Evolutionary conservation across 2,888 invertebrate species (phyloP).

Genomic region (Synergus japonicus): DNA sequence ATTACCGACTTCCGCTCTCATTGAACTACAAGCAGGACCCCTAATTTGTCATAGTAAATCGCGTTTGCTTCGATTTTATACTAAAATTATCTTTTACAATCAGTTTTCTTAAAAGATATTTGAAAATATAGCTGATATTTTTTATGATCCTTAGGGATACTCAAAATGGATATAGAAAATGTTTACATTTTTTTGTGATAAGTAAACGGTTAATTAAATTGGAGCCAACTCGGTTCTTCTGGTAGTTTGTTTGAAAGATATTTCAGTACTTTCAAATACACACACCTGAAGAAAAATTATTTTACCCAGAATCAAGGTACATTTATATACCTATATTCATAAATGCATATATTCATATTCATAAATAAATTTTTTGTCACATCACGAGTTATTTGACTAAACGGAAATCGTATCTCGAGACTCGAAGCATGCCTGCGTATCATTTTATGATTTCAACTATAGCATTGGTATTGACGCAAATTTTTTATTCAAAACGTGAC

Average conservation of each 20-base stretch:
- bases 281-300: too few relatives aligned
- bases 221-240: too few relatives aligned
- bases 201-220: too few relatives aligned
- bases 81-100: background rate
- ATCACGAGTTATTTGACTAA: background rate
- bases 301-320: too few relatives aligned
- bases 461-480: slow-evolving; percentile 60
- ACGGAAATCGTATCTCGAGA: background rate
- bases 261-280: too few relatives aligned
- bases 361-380: background rate
- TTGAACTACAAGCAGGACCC: slow-evolving; percentile 1
- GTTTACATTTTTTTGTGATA: too few relatives aligned
- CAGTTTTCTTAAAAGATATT: background rate
- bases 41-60: background rate
- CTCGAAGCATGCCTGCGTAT: background rate
- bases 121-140: background rate
- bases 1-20: slow-evolving; percentile 12
- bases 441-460: slow-evolving; percentile 26
- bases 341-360: background rate
- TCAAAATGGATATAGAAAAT: too few relatives aligned
- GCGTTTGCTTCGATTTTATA: background rate
- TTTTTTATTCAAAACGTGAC: slow-evolving; percentile 66
- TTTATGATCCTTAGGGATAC: background rate
- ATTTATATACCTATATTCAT: too few relatives aligned
- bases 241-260: too few relatives aligned